Conservation (phyloP, 35 echinoderm and acorn worm genomes). For the Ptychodera flava region DNA sequence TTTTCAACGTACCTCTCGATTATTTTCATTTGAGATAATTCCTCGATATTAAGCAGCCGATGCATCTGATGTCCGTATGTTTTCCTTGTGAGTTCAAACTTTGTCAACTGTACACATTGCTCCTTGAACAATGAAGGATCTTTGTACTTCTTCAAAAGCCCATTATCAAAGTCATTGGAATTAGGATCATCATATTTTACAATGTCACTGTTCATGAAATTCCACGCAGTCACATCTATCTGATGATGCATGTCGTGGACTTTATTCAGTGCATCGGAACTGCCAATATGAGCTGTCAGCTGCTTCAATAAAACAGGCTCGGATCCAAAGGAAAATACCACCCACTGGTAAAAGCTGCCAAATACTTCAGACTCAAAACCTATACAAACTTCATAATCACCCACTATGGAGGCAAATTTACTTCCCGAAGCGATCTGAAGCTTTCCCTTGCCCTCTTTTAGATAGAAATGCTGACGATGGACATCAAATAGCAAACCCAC, state of each 20-base stretch:
- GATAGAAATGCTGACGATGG: conserved; percentile 75
- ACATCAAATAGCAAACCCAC: conserved; percentile 86
- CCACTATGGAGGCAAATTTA: background rate
- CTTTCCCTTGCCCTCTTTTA: conserved; percentile 42
- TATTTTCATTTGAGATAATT: background rate
- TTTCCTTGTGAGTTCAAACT: background rate
- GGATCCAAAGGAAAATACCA: conserved; percentile 45
- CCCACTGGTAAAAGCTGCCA: conserved; percentile 82
- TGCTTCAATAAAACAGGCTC: conserved; percentile 51
- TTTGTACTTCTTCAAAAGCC: background rate
- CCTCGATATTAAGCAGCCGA: background rate
- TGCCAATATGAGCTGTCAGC: conserved; percentile 45
- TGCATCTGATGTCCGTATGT: background rate
- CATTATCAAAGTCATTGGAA: background rate
- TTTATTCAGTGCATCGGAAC: conserved; percentile 18
- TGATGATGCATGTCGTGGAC: conserved; percentile 12
- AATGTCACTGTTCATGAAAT: conserved; percentile 50
- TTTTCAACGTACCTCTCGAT: background rate
- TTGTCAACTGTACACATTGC: background rate
- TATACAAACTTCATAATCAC: background rate
- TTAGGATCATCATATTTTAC: conserved; percentile 10
- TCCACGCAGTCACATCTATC: conserved; percentile 49
- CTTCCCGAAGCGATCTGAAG: conserved; percentile 43
- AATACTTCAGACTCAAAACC: conserved; percentile 49
- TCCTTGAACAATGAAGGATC: background rate